Conservation (phyloP, 2,113 vertebrate species). For the Albula goreensis region DNA sequence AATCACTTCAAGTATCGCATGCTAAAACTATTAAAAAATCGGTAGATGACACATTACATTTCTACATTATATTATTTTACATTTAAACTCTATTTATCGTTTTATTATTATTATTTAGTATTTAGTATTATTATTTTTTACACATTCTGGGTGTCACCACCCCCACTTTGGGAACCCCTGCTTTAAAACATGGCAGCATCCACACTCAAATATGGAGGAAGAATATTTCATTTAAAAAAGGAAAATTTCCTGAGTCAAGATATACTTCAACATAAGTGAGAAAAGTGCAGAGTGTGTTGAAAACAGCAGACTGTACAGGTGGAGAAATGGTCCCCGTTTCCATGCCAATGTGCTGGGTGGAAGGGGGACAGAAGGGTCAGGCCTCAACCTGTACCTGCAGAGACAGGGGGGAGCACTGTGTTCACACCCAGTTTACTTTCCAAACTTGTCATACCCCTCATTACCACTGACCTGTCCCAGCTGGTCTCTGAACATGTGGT, state of each 20-base stretch:
- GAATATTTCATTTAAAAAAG: constrained; percentile 47
- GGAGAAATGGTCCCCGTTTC: constrained; percentile 45
- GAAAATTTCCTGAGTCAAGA: constrained; percentile 62
- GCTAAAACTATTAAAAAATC: too few species aligned
- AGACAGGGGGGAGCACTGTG: constrained; percentile 13
- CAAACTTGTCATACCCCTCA: background rate
- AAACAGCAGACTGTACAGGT: background rate
- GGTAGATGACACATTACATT: too few species aligned
- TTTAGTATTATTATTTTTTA: too few species aligned
- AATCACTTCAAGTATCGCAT: too few species aligned
- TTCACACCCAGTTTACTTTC: background rate
- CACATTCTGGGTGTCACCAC: too few species aligned
- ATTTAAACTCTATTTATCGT: too few species aligned
- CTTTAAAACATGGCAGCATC: too few species aligned
- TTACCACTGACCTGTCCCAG: too few species aligned
- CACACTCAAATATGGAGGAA: constrained; percentile 11
- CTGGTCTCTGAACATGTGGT: background rate
- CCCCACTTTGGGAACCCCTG: too few species aligned
- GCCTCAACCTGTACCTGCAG: constrained; percentile 66
- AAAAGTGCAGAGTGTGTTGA: constrained; percentile 16
- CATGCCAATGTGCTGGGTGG: constrained; percentile 29
- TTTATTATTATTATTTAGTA: too few species aligned
- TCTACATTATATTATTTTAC: too few species aligned
- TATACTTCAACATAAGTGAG: background rate
- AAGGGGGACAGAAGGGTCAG: background rate